Conservation (phyloP, 2,797 vertebrate species). For the Orientallactaga sibirica region DNA sequence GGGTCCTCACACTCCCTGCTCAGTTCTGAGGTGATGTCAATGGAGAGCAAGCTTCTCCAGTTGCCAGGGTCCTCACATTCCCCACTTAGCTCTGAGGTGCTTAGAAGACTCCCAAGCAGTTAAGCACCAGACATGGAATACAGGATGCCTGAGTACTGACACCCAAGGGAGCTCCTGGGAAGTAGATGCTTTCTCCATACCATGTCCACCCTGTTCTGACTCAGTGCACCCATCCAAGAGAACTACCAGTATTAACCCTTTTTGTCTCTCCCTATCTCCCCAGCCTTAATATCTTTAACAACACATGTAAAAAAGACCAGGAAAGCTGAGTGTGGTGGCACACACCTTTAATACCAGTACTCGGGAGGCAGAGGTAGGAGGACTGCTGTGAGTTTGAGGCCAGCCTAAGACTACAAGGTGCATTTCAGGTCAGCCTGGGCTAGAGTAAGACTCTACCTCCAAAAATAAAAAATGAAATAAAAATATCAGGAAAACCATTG, state of each 20-base stretch:
- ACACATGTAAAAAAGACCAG: background rate
- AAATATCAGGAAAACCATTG: background rate
- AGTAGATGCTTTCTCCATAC: background rate
- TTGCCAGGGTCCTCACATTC: too few species aligned
- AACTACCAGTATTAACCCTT: background rate
- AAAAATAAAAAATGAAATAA: too few species aligned
- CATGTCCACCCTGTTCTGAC: background rate
- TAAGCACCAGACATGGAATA: background rate
- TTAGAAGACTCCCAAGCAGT: background rate
- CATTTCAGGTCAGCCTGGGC: too few species aligned
- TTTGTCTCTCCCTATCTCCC: background rate
- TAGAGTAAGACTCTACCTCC: too few species aligned
- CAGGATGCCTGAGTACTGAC: background rate
- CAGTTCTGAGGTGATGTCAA: too few species aligned
- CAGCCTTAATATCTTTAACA: conserved; percentile 26
- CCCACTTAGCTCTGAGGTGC: background rate
- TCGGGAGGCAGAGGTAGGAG: too few species aligned
- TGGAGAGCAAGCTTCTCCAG: too few species aligned
- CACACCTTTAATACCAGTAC: too few species aligned
- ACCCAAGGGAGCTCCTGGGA: fast-evolving
- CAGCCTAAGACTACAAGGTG: too few species aligned
- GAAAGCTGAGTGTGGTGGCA: background rate
- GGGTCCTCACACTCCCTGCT: too few species aligned
- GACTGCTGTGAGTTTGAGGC: too few species aligned
- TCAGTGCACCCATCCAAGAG: background rate